Percentiles rank a stretch among this genome's conserved stretches.
These are phyloP conservation scores for Monochamus saltuarius DNA, from an alignment of 1,140 invertebrate genomes.

Conservation along the genomic window DNA sequence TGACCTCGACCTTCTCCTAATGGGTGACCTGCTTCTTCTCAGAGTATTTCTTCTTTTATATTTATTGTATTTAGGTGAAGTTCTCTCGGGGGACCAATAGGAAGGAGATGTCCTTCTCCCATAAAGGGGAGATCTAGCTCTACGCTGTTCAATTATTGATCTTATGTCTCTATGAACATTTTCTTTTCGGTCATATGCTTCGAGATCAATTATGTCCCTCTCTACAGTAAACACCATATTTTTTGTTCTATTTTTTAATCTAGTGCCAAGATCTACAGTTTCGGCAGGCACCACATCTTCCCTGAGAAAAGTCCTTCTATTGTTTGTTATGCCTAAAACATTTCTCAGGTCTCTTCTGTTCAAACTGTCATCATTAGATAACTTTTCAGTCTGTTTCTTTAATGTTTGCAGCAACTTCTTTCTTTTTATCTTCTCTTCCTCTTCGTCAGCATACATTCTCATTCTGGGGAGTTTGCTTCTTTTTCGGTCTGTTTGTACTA, in stretches of 20 bases:
- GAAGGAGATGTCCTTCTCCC: not conserved
- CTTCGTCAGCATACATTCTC: slow-evolving; percentile 88
- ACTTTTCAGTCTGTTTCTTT: slow-evolving; percentile 45
- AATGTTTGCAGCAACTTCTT: slow-evolving; percentile 44
- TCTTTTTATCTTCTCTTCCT: slow-evolving; percentile 65
- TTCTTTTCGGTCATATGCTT: slow-evolving; percentile 13
- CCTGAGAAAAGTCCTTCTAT: slow-evolving; percentile 12
- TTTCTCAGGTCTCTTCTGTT: slow-evolving; percentile 38
- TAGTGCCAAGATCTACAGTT: slow-evolving; percentile 35
- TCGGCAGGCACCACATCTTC: slow-evolving; percentile 14
- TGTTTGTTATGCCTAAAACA: slow-evolving; percentile 32
- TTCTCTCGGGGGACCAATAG: not conserved
- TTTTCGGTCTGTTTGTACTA: slow-evolving; percentile 38
- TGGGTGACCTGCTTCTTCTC: not conserved
- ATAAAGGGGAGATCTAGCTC: not conserved
- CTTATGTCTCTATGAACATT: slow-evolving; percentile 6
- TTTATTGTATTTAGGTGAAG: not conserved
- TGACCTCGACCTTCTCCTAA: slow-evolving; percentile 9
- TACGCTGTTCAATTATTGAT: slow-evolving; percentile 4
- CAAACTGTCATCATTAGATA: slow-evolving; percentile 22
- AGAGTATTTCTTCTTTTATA: not conserved
- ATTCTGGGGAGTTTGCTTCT: slow-evolving; percentile 63
- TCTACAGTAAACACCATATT: slow-evolving; percentile 36
- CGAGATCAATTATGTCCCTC: slow-evolving; percentile 13
- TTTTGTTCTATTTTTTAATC: slow-evolving; percentile 42